phyloP scores from a whole-genome alignment of 2,113 vertebrate genomes.

The Bolborhynchus lineola region DNA sequence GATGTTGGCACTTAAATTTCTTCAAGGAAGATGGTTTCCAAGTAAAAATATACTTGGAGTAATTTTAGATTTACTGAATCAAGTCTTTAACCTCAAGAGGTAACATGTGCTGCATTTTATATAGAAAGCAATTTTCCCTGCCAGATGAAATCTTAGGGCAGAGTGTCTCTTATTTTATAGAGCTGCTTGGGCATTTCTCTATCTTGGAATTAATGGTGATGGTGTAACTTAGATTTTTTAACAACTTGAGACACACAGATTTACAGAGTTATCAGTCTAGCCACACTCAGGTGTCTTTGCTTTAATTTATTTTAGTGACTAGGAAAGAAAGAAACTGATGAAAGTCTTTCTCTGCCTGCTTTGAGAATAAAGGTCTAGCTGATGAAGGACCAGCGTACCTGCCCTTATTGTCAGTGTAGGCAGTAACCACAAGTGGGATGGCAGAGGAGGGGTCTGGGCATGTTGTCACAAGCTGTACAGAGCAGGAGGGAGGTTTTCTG shows the following conservation, averaged over 20 bases:
- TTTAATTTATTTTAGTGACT: background rate
- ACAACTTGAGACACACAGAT: background rate
- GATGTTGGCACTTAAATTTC: background rate
- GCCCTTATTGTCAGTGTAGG: background rate
- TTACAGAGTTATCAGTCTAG: constrained; percentile 13
- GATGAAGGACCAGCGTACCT: background rate
- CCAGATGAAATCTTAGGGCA: constrained; percentile 1
- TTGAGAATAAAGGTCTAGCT: background rate
- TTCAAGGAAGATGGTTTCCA: background rate
- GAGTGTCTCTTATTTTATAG: background rate
- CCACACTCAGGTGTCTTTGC: background rate
- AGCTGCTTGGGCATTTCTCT: constrained; percentile 6
- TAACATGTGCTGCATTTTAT: background rate
- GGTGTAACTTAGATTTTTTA: constrained; percentile 30
- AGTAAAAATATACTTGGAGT: background rate
- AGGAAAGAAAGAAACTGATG: background rate
- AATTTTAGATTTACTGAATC: background rate
- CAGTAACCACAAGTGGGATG: background rate
- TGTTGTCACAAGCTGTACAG: background rate
- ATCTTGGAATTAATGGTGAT: constrained; percentile 12
- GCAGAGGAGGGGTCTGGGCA: background rate
- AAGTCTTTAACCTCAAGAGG: background rate
- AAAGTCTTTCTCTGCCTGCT: background rate
- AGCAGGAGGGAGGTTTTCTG: background rate
- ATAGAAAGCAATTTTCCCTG: constrained; percentile 4